Evolutionary conservation across 23 tunicate genomes (phyloP).

Genomic region (Ascidia mentula): DNA sequence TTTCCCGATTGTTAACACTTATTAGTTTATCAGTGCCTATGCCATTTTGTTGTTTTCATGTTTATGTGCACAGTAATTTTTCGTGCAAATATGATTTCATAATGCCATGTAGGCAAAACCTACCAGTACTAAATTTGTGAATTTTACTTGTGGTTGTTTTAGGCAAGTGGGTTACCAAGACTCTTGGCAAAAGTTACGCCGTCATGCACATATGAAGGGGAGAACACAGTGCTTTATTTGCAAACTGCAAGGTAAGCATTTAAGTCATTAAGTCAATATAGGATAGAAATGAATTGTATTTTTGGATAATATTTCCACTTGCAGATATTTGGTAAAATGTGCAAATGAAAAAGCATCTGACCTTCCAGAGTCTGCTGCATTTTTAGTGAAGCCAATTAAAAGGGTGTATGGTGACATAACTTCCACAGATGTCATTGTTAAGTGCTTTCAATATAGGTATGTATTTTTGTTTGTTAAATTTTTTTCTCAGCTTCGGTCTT

Average conservation of each 20-base stretch:
- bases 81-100: no score
- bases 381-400: neutral
- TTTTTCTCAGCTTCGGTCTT: neutral
- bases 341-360: neutral
- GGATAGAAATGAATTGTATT: no score
- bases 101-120: no score
- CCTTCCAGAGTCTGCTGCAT: neutral
- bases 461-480: no score
- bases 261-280: neutral
- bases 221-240: conserved; percentile 79
- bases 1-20: no score
- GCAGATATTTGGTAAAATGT: neutral
- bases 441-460: conserved; percentile 25
- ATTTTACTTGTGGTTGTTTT: conserved; percentile 19
- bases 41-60: no score
- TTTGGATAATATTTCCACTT: neutral
- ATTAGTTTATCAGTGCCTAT: no score
- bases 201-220: conserved; percentile 91
- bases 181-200: conserved; percentile 30
- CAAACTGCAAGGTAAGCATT: conserved; percentile 70
- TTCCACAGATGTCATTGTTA: neutral
- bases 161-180: conserved; percentile 81
- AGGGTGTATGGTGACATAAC: neutral
- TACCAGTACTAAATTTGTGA: no score
- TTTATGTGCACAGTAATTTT: no score